Conservation (phyloP, 2,888 invertebrate genomes). For the Brassicogethes aeneus region DNA sequence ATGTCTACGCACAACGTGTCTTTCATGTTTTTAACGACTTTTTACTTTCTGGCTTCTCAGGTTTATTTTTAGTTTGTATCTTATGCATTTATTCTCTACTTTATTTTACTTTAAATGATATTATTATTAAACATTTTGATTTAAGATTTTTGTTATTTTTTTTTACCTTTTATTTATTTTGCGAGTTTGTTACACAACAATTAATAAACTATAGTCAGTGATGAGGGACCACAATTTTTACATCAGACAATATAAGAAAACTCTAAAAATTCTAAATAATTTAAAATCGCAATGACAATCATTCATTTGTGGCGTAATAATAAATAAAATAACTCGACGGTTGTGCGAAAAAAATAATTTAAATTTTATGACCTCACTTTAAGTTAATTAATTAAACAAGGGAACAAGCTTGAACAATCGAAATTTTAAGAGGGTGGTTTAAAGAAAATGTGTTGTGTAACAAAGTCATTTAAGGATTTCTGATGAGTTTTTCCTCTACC, state of each 20-base stretch:
- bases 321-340: too few relatives aligned
- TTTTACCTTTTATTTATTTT: constrained; percentile 19
- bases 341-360: too few relatives aligned
- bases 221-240: neutral
- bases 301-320: too few relatives aligned
- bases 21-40: constrained; percentile 21
- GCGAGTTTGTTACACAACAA: neutral
- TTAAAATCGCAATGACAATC: neutral
- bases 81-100: constrained; percentile 24
- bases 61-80: constrained; percentile 24
- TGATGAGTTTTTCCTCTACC: neutral
- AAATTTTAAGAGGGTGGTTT: neutral
- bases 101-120: constrained; percentile 24
- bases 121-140: constrained; percentile 30
- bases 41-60: constrained; percentile 26
- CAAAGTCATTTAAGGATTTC: neutral
- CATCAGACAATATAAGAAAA: neutral
- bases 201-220: neutral
- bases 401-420: too few relatives aligned
- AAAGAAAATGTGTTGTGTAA: neutral
- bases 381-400: too few relatives aligned
- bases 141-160: constrained; percentile 25
- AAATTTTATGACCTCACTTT: too few relatives aligned
- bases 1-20: constrained; percentile 34
- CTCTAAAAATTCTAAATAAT: neutral